phyloP scores from a whole-genome alignment of 2,888 invertebrate genomes.

The Nephrotoma guestfalica region DNA sequence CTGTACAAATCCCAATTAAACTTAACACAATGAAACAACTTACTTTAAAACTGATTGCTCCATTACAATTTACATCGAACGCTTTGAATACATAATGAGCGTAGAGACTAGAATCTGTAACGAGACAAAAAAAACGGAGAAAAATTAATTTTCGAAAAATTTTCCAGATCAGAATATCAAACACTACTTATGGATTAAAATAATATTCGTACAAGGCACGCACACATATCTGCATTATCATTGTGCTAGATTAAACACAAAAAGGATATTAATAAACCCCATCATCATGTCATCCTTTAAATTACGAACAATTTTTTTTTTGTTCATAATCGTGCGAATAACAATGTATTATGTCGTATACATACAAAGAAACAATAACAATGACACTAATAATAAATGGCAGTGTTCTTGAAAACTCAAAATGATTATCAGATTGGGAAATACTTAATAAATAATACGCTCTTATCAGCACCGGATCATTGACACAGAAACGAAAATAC shows the following conservation, averaged over 20 bases:
- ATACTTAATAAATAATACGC: not conserved
- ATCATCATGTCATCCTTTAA: not conserved
- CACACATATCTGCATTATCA: not conserved
- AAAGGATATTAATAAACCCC: not conserved
- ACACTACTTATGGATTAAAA: not conserved
- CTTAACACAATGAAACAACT: slow-evolving; percentile 31
- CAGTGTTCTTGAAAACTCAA: not conserved
- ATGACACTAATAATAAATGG: not conserved
- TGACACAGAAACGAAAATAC: not conserved
- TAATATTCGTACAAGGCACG: not conserved
- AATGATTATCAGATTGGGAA: not conserved
- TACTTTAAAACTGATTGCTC: slow-evolving; percentile 95
- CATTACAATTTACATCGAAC: slow-evolving; percentile 93
- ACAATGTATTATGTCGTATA: not conserved
- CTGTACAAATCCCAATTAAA: not conserved
- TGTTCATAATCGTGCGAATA: not conserved
- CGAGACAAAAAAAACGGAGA: not conserved
- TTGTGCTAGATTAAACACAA: not conserved
- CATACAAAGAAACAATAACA: not conserved
- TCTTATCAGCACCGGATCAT: not conserved
- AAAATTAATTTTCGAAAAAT: not conserved
- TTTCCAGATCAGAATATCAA: not conserved
- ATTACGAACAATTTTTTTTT: not conserved
- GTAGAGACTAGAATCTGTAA: slow-evolving; percentile 86
- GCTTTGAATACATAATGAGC: slow-evolving; percentile 99